phyloP scores from a whole-genome alignment of 2,888 invertebrate species.

The Phortica magna region DNA sequence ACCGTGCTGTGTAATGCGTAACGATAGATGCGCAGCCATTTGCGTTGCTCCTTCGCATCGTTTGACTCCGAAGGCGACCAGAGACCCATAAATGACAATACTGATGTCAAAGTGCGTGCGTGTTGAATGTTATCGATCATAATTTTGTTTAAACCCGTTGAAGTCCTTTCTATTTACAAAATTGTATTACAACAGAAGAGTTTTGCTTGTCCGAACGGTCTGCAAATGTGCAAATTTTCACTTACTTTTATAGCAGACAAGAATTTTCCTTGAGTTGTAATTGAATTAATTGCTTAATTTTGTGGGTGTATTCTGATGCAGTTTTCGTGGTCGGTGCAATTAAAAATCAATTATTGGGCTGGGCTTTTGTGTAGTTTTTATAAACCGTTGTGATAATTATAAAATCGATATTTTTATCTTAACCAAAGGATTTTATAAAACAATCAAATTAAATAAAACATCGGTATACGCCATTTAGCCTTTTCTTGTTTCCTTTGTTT shows the following conservation, averaged over 20 bases:
- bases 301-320: conserved; percentile 43
- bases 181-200: too few species aligned
- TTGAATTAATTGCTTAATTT: conserved; percentile 53
- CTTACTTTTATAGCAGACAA: conserved; percentile 15
- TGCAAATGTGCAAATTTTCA: not conserved
- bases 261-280: not conserved
- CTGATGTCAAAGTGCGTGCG: conserved; percentile 38
- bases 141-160: not conserved
- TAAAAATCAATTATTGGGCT: conserved; percentile 54
- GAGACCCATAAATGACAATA: conserved; percentile 35
- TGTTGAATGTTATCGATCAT: conserved; percentile 47
- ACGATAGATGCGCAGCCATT: conserved; percentile 26
- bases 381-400: not conserved
- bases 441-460: too few species aligned
- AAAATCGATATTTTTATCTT: conserved; percentile 5
- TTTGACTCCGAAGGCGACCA: conserved; percentile 41
- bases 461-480: too few species aligned
- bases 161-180: not conserved
- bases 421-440: too few species aligned
- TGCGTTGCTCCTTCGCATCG: not conserved
- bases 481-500: too few species aligned
- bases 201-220: not conserved
- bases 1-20: conserved; percentile 41
- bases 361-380: not conserved
- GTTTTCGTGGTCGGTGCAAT: conserved; percentile 43